Percentiles rank a stretch among this genome's conserved stretches.
Conservation (phyloP, 2,113 vertebrate species). For the Pangasianodon hypophthalmus region DNA sequence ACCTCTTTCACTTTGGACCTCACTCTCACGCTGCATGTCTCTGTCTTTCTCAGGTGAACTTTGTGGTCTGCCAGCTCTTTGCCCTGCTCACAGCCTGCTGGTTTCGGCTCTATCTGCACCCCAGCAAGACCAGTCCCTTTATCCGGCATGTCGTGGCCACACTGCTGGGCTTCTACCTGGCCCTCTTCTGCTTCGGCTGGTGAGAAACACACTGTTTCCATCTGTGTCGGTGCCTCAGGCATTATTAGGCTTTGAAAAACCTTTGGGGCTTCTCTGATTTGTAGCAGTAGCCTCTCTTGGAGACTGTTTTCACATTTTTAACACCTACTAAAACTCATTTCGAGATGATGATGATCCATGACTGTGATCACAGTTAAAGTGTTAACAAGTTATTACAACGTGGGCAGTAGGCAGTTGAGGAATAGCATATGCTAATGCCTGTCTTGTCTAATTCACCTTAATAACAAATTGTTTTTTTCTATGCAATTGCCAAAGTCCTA, state of each 20-base stretch:
- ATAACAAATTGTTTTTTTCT: not conserved
- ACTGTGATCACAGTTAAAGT: not conserved
- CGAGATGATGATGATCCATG: not conserved
- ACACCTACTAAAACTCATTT: not conserved
- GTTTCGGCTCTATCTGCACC: conserved; percentile 95
- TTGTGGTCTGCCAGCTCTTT: conserved; percentile 95
- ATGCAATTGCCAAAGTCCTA: not conserved
- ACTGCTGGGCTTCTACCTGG: conserved; percentile 95
- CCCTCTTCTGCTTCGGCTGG: conserved; percentile 99
- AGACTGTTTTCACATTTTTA: not conserved
- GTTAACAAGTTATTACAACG: not conserved
- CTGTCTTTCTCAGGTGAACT: conserved; percentile 83
- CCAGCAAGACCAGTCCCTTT: conserved; percentile 94
- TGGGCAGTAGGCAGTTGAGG: not conserved
- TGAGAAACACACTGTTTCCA: conserved; percentile 72
- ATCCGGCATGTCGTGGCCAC: conserved; percentile 94
- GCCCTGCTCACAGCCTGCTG: conserved; percentile 93
- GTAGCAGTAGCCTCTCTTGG: not conserved
- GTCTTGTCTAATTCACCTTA: not conserved
- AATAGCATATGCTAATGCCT: not conserved
- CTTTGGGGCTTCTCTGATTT: not conserved
- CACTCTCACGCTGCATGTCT: not conserved
- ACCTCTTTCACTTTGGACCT: not conserved
- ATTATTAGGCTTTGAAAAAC: not conserved
- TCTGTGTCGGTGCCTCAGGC: not conserved